Evolutionary conservation across 2,797 vertebrate species (phyloP), one percentile per base, ranked within the genome.

Genomic region (Malurus splendens): DNA sequence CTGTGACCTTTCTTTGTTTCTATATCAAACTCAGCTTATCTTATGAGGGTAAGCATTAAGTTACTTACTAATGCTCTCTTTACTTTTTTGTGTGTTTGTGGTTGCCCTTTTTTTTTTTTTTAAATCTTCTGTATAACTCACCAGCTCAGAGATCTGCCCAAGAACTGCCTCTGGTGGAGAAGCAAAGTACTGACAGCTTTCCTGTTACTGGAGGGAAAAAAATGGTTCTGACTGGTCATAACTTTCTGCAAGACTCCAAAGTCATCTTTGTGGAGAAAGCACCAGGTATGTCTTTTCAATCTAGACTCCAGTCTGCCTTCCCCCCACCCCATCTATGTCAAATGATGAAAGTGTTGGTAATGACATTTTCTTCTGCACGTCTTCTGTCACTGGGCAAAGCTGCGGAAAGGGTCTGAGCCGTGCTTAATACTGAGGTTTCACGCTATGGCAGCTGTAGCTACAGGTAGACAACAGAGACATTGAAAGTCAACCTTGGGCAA

Each of bases 231-330:
- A 98, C 98, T 2, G 99, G 99, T 87, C 99, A 99, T 96, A 99
- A 99, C 97, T 99, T 99, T 95, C 98, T 99, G 94, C 98, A 97
- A 57, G 99, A 99, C 96, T 99, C 99, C 95, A 99, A 99, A 96
- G 99, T 99, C 95, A 97, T 99, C 96, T 99, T 99, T 57, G 98
- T 99, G 98, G 99, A 99, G 95, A 99, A 99, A 96, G 98, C 98
- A 13, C 99, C 99, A 98, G 99, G 99, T 99, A 98, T 87, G 72
- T 67, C 72, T 88, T 87, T 90, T 81, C 80, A 28, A 3, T 90
- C 25, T 60, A 51, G 52, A 25, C 23, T n/a, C 33, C 0, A 1
- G 2, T 30, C 17, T 19, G 47, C 23, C 12, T 47, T 14, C 12
- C 54, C 3, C n/a, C 19, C 12, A 14, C 13, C 20, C 5, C 0